Percentiles rank a stretch among this genome's conserved stretches.
Evolutionary conservation across 2,797 vertebrate species (phyloP).

Genomic region (Fistularia tabacaria): DNA sequence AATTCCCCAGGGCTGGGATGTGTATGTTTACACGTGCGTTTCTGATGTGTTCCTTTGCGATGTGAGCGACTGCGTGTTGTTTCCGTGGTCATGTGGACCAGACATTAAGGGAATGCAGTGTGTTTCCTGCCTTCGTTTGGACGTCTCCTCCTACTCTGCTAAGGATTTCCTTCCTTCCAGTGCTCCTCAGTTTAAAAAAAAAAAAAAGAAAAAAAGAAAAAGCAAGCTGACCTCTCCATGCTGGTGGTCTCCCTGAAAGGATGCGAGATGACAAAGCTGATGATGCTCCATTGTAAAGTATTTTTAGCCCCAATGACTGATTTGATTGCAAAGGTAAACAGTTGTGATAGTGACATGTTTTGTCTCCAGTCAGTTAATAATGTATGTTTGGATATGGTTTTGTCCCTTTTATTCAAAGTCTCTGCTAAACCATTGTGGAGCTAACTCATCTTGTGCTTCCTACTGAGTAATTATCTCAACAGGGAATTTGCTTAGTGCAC

Average conservation of each 20-base stretch:
- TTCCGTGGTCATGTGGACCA: conserved; percentile 53
- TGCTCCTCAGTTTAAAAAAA: conserved; percentile 54
- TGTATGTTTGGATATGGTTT: too few relatives aligned
- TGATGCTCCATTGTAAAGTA: conserved; percentile 47
- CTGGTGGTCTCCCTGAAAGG: conserved; percentile 62
- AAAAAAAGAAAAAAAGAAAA: conserved; percentile 29
- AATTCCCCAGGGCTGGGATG: conserved; percentile 27
- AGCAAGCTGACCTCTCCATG: conserved; percentile 57
- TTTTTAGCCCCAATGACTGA: conserved; percentile 58
- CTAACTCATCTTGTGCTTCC: too few relatives aligned
- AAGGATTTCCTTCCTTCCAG: conserved; percentile 67
- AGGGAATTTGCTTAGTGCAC: conserved; percentile 59
- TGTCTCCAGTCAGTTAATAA: too few relatives aligned
- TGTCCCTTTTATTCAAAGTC: too few relatives aligned
- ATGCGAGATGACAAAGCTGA: conserved; percentile 58
- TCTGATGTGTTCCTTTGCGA: conserved; percentile 51
- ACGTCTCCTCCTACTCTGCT: conserved; percentile 42
- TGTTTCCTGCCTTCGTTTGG: conserved; percentile 70
- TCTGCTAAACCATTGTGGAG: too few relatives aligned
- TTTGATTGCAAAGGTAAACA: conserved; percentile 32
- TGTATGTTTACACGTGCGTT: conserved; percentile 37
- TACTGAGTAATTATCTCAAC: conserved; percentile 32
- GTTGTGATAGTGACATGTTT: conserved; percentile 15
- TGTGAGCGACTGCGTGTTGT: conserved; percentile 53
- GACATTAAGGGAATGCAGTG: conserved; percentile 54